Evolutionary conservation across 1,140 invertebrate species (phyloP).

Genomic region (Mizuhopecten yessoensis): DNA sequence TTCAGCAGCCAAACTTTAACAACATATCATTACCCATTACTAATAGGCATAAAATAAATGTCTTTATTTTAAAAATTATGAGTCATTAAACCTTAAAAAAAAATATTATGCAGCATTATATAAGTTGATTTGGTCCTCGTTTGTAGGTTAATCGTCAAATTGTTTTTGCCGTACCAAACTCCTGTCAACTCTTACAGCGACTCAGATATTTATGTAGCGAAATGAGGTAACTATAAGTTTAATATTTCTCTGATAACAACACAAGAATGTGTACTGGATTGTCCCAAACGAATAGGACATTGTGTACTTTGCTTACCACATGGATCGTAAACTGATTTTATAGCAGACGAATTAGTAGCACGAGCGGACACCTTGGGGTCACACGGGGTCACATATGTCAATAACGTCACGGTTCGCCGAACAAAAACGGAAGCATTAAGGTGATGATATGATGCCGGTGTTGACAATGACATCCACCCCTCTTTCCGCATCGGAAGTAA

Average conservation of each 20-base stretch:
- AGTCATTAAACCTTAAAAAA: too few relatives aligned
- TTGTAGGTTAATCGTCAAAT: too few relatives aligned
- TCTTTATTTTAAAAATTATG: too few relatives aligned
- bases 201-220: neutral
- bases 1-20: too few relatives aligned
- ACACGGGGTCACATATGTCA: neutral
- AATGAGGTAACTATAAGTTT: neutral
- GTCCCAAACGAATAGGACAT: neutral
- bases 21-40: too few relatives aligned
- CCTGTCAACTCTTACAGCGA: too few relatives aligned
- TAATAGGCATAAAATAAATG: too few relatives aligned
- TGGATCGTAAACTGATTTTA: too few relatives aligned
- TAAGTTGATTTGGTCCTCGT: too few relatives aligned
- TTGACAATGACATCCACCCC: neutral
- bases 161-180: too few relatives aligned
- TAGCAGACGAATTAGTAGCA: constrained; percentile 13
- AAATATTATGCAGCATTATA: too few relatives aligned
- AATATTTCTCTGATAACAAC: neutral
- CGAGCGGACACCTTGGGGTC: constrained; percentile 25
- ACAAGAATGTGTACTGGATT: constrained; percentile 34
- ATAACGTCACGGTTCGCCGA: neutral
- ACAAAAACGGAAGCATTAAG: neutral
- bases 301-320: neutral
- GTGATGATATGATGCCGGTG: neutral
- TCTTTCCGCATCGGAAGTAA: neutral